These are phyloP conservation scores for Leptinotarsa lineolata DNA, from an alignment of 1,140 invertebrate species.

Conservation along the genomic window DNA sequence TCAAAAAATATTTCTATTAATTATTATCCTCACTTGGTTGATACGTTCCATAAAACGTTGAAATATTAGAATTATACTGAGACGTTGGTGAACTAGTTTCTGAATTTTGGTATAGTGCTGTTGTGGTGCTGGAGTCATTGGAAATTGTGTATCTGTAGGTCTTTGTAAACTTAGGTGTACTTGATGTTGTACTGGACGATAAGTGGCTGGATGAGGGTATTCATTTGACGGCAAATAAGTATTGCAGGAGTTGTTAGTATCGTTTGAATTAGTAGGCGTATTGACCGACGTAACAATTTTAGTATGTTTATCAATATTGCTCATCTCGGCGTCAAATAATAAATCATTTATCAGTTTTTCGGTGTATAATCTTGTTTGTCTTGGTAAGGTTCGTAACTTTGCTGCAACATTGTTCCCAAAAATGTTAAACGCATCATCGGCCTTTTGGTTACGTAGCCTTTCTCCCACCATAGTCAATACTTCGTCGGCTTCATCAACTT, in stretches of 20 bases:
- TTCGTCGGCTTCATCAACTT: slow-evolving; percentile 31
- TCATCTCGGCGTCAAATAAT: slow-evolving; percentile 16
- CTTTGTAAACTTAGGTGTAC: no score
- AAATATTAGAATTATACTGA: not conserved
- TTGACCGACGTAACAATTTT: not conserved
- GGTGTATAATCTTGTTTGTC: slow-evolving; percentile 1
- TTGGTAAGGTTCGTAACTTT: slow-evolving; percentile 24
- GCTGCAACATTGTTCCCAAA: slow-evolving; percentile 26
- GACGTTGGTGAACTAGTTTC: not conserved
- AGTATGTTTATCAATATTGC: not conserved
- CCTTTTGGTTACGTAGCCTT: slow-evolving; percentile 9
- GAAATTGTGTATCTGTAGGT: no score
- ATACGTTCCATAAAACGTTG: not conserved
- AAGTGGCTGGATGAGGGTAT: no score
- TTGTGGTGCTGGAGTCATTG: no score
- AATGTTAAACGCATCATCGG: slow-evolving; percentile 23
- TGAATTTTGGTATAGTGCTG: no score
- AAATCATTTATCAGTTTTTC: slow-evolving; percentile 30
- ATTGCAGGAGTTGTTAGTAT: not conserved
- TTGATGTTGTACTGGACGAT: no score
- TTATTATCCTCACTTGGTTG: not conserved
- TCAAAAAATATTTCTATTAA: not conserved
- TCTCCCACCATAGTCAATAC: slow-evolving; percentile 28
- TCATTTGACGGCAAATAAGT: not conserved
- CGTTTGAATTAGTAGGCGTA: not conserved